Evolutionary conservation across 1,140 invertebrate species (phyloP), one percentile per base, ranked within the genome.

Genomic region (Brachionus plicatilis): DNA sequence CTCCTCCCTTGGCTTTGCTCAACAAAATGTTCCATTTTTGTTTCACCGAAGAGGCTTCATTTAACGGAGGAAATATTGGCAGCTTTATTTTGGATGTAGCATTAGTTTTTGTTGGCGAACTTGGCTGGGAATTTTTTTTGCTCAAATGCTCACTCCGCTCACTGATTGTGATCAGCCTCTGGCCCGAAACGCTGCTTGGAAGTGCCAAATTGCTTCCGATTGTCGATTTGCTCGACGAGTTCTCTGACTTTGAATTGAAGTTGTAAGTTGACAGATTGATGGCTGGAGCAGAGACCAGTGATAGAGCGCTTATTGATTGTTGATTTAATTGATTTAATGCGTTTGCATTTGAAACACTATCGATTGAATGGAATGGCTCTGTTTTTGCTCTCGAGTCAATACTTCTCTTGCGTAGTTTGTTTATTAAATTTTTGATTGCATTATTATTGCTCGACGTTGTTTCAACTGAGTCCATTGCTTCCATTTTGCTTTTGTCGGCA

Each of bases 401-500:
- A n/a, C 79, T 82, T 65, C 79, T 33, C 20, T 82, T 82, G 0
- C 79, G n/a, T 24, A 82, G 33, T 29, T 82, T 82, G 7, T 43
- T 45, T 20, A 82, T 27, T 20, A 82, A 11, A 20, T 82, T 82
- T 68, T 82, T 82, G 3, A 82, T 65, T 66, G 79, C 53, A 37
- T 47, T 82, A n/a, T n/a, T n/a, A 11, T 82, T 82, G 43, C 65
- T 82, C 0, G 12, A 11, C 47, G 65, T 60, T 11, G 27, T 24
- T n/a, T 82, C 79, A 4, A 47, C 27, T n/a, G 53, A 24, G 0
- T 82, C 79, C 3, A 17, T 33, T 2, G 24, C n/a, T 65, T 65
- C 79, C 33, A 41, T 82, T 68, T 82, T 82, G 41, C 79, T 82
- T 45, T 68, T 60, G 17, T 68, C 65, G 3, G 79, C 96, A 85